These are phyloP conservation scores for Pantala flavescens DNA, from an alignment of 1,140 invertebrate genomes.

Conservation along the genomic window DNA sequence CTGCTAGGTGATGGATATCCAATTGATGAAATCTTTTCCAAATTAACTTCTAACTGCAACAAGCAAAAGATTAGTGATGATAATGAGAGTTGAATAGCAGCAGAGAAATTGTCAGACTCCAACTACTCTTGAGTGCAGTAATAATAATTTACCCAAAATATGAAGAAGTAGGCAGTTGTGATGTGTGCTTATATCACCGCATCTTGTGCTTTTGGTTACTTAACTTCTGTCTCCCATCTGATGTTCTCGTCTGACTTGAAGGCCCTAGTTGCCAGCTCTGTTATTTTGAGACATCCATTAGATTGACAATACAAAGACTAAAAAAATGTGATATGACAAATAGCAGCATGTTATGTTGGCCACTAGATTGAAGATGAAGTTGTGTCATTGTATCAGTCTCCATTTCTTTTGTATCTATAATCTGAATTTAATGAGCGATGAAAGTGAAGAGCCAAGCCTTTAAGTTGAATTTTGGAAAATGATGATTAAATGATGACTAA, in stretches of 20 bases:
- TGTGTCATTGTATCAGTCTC: conserved; percentile 10
- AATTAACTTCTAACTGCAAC: background rate
- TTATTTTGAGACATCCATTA: conserved; percentile 8
- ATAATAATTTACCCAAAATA: background rate
- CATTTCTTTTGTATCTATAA: conserved; percentile 11
- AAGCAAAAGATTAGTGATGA: background rate
- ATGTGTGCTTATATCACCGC: background rate
- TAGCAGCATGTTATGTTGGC: conserved; percentile 12
- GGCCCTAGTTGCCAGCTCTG: background rate
- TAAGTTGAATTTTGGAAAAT: background rate
- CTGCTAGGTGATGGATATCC: background rate
- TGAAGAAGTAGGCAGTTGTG: background rate
- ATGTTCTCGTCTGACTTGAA: background rate
- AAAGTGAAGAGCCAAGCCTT: background rate
- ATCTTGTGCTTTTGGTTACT: background rate
- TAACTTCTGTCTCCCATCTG: background rate
- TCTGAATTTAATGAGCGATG: background rate
- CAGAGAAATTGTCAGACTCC: background rate
- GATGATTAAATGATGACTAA: conserved; percentile 14
- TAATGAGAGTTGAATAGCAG: background rate
- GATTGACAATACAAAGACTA: conserved; percentile 3
- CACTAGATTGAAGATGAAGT: background rate
- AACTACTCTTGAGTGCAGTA: conserved; percentile 1
- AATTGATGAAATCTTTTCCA: background rate
- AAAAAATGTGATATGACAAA: conserved; percentile 13